phyloP scores from a whole-genome alignment of 2,888 invertebrate genomes.

The Ichneumon xanthorius region DNA sequence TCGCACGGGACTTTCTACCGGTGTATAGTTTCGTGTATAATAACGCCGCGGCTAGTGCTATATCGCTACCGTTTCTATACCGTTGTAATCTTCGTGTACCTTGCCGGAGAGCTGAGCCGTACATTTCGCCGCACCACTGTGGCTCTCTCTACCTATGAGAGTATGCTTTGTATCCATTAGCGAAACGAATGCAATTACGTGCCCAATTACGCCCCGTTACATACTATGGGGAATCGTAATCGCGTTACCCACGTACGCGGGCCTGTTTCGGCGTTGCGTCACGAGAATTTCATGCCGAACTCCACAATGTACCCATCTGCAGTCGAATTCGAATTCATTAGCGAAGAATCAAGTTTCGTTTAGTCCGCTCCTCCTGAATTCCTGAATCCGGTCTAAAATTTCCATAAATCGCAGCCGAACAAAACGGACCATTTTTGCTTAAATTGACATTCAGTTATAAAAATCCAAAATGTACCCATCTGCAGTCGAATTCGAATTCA shows the following conservation, averaged over 20 bases:
- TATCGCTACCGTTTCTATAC: slow-evolving; percentile 40
- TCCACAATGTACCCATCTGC: background rate
- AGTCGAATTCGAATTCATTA: slow-evolving; percentile 26
- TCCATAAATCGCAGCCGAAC: slow-evolving; percentile 3
- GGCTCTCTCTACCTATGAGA: background rate
- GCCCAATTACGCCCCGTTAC: slow-evolving; percentile 64
- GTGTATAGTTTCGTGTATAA: slow-evolving; percentile 13
- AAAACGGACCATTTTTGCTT: too few species aligned
- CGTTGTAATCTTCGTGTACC: slow-evolving; percentile 21
- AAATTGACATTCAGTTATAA: too few species aligned
- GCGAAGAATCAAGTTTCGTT: slow-evolving; percentile 18
- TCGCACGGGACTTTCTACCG: slow-evolving; percentile 64
- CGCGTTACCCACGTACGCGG: slow-evolving; percentile 66
- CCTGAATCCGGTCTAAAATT: slow-evolving; percentile 30
- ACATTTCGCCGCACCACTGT: background rate
- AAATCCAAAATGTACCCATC: too few species aligned
- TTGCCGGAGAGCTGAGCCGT: background rate
- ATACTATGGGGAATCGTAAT: slow-evolving; percentile 60
- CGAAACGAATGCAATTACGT: slow-evolving; percentile 63
- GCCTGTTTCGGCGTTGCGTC: slow-evolving; percentile 37
- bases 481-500: too few species aligned
- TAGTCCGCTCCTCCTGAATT: background rate
- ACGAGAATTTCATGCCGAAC: slow-evolving; percentile 38
- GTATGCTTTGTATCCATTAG: slow-evolving; percentile 59
- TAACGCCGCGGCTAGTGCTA: background rate